These are phyloP conservation scores for Corvus cornix DNA, from an alignment of 2,113 vertebrate species.

Conservation along the genomic window DNA sequence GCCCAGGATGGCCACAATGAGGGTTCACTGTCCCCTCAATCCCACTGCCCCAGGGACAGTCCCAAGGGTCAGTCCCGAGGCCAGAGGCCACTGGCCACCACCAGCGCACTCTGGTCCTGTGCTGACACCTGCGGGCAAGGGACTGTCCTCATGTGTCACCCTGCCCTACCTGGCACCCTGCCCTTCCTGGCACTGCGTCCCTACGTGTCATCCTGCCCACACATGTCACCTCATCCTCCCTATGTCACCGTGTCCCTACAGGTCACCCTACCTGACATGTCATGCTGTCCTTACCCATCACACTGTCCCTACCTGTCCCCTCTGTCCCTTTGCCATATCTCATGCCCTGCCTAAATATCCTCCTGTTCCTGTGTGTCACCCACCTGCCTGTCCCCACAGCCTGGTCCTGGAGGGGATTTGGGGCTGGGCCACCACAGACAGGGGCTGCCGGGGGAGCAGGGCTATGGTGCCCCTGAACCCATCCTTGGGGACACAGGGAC, in stretches of 20 bases:
- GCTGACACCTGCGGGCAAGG: neutral
- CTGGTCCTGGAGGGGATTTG: rapidly evolving
- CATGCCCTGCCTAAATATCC: neutral
- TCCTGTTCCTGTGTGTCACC: neutral
- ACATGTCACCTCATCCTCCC: neutral
- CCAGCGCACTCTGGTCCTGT: neutral
- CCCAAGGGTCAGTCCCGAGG: rapidly evolving
- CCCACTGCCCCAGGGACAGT: rapidly evolving
- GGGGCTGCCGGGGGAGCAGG: neutral
- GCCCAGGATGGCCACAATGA: neutral
- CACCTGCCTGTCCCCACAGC: neutral
- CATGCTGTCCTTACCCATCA: rapidly evolving
- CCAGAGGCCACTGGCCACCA: neutral
- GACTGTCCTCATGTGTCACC: neutral
- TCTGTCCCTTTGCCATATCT: neutral
- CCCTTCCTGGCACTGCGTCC: neutral
- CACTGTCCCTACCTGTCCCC: neutral
- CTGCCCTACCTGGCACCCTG: neutral
- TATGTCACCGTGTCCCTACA: rapidly evolving
- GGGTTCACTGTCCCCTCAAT: neutral
- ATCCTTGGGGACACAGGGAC: neutral
- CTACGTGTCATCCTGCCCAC: neutral
- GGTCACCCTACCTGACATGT: neutral
- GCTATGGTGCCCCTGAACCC: neutral
- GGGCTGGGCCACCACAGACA: neutral